phyloP scores from a whole-genome alignment of 1,140 invertebrate genomes.

The Rhopalosiphum padi region DNA sequence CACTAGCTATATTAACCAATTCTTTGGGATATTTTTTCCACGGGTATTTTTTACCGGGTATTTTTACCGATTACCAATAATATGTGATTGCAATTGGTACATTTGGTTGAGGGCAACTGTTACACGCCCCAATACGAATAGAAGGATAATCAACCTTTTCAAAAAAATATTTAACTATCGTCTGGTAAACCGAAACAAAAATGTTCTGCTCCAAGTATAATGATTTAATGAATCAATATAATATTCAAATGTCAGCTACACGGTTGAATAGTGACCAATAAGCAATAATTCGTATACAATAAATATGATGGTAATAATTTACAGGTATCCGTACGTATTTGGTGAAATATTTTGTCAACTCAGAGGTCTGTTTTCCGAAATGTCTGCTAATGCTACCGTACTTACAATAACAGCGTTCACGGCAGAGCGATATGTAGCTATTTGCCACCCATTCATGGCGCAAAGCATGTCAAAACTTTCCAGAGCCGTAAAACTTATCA shows the following conservation, averaged over 20 bases:
- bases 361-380: constrained; percentile 83
- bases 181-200: background rate
- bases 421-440: constrained; percentile 83
- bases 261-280: background rate
- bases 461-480: constrained; percentile 81
- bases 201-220: background rate
- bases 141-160: background rate
- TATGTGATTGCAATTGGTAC: too few relatives aligned
- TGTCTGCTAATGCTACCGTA: constrained; percentile 88
- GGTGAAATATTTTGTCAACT: constrained; percentile 85
- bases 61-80: too few relatives aligned
- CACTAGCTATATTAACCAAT: too few relatives aligned
- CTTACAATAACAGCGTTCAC: constrained; percentile 91
- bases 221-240: background rate
- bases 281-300: background rate
- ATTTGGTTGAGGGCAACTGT: too few relatives aligned
- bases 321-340: constrained; percentile 83
- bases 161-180: background rate
- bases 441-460: constrained; percentile 78
- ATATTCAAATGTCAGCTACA: background rate
- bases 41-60: too few relatives aligned
- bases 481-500: constrained; percentile 74
- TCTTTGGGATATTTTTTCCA: too few relatives aligned
- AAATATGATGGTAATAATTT: background rate
- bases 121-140: too few relatives aligned